Evolutionary conservation across 64 coral and sea anemone species (phyloP).

Genomic region (Montipora capricornis): DNA sequence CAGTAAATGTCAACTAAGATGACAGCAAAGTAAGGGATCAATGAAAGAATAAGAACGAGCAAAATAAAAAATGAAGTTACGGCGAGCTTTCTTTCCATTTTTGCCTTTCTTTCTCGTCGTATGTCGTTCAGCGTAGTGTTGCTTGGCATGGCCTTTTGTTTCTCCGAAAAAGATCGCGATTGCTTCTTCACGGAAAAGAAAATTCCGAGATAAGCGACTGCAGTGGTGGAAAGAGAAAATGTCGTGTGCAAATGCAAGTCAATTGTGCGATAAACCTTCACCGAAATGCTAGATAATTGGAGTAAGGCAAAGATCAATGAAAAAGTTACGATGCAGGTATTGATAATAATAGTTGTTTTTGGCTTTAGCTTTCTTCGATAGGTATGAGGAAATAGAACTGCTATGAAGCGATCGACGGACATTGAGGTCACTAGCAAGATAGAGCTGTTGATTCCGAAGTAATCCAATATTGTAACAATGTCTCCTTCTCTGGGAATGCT

Average conservation of each 20-base stretch:
- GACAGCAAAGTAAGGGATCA: slow-evolving; percentile 15
- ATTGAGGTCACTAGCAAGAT: neutral
- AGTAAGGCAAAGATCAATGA: slow-evolving; percentile 8
- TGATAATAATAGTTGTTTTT: neutral
- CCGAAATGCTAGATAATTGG: slow-evolving; percentile 2
- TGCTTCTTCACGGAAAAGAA: neutral
- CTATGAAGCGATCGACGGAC: slow-evolving; percentile 16
- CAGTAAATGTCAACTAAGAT: neutral
- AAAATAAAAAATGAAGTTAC: slow-evolving; percentile 17
- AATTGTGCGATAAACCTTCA: neutral
- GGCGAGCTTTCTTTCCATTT: slow-evolving; percentile 10
- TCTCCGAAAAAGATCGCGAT: neutral
- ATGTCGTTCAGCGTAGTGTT: neutral
- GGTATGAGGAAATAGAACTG: neutral
- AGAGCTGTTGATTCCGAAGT: slow-evolving; percentile 19
- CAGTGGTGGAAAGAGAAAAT: slow-evolving; percentile 13
- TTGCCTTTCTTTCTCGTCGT: neutral
- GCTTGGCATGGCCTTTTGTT: neutral
- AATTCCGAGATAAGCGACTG: neutral
- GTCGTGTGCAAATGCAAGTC: slow-evolving; percentile 21
- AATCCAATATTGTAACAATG: neutral
- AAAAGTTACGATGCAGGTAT: neutral
- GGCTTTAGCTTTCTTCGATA: neutral
- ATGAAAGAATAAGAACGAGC: neutral
- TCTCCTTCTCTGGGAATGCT: neutral